Base-by-base conservation (phyloP, 1,140 invertebrate species). In the Bombus sylvicola region DNA sequence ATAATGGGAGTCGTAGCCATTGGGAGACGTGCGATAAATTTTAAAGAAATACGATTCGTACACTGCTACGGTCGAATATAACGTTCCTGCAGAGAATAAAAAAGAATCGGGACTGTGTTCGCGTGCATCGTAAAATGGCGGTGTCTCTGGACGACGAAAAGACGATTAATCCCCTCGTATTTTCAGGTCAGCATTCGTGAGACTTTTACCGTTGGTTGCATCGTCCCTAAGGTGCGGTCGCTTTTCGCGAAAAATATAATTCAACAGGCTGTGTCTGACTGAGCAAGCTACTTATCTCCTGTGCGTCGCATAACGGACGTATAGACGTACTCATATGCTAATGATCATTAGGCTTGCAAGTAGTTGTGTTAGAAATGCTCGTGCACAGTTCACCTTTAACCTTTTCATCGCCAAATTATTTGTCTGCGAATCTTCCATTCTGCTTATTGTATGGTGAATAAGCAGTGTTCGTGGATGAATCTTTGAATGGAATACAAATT, bases 61-160 rank as follows among this genome's bases (percentile, higher is more conserved):
- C 13, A n/a, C 22, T 15, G 79, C 22, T 57, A 71, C 31, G 3
- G 25, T 66, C 12, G 43, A 68, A 22, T 22, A 1, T n/a, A 22
- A 64, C 6, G 9, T 34, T 39, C 47, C 18, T 15, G 25, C 13
- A 39, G 12, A 34, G 8, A 28, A 66, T 37, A 15, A 66, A 41
- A 75, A 73, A 57, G 31, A 74, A 47, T 31, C 31, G 37, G 31
- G 18, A 1, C 15, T 62, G 28, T 28, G 43, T 12, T 39, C 47
- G 43, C 66, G 66, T 62, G 69, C 12, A 13, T 82, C 39, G n/a
- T 82, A 74, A 82, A 82, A 74, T 22, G 53, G 22, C 25, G 3
- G 22, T 4, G 22, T 28, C 47, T 18, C 22, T 15, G n/a, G 0
- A 34, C 28, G 47, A 41, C 25, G 34, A 25, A 59, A n/a, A 15